Evolutionary conservation across 2,113 vertebrate genomes (phyloP), one percentile per base, ranked within the genome.

Genomic region (Terrapene triunguis): DNA sequence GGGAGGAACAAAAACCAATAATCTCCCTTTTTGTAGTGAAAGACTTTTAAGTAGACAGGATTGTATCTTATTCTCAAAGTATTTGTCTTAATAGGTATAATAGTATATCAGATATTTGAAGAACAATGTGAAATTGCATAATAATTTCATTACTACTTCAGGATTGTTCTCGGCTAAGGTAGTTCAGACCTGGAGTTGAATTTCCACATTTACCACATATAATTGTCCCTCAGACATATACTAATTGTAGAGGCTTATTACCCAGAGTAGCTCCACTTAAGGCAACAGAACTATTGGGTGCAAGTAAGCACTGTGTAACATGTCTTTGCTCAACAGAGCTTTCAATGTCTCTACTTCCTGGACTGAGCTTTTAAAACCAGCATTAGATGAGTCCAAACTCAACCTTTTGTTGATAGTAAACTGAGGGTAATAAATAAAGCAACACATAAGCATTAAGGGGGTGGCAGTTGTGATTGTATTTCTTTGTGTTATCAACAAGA

Each of bases 201-300:
- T 94, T 93, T 93, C 96, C 94, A n/a, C 25, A 91, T 97, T 65
- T 96, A 95, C 84, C 92, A 95, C 92, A 88, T 10, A n/a, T 65
- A 95, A 89, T 93, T 93, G 32, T 74, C 48, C 8, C 54, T 44
- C 82, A 53, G 5, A 2, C 32, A 5, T 59, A 85, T 90, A 25
- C 51, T 50, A 69, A 50, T 84, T 80, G 55, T 88, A 0, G 3
- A 65, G 48, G 21, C 65, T n/a, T 21, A 21, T 69, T 69, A 69
- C 65, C 65, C 32, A 69, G 35, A 65, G n/a, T 4, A 44, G 5
- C 82, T 29, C 78, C 14, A 21, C 32, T 16, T 38, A 95, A 89
- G 86, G 35, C 1, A 88, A 78, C 17, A 84, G 85, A 76, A 90
- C 4, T 93, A 69, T 48, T 17, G 10, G 6, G 6, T 11, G 81